These are phyloP conservation scores for Aphaenogaster ashmeadi DNA, from an alignment of 1,140 invertebrate genomes.

Conservation along the genomic window DNA sequence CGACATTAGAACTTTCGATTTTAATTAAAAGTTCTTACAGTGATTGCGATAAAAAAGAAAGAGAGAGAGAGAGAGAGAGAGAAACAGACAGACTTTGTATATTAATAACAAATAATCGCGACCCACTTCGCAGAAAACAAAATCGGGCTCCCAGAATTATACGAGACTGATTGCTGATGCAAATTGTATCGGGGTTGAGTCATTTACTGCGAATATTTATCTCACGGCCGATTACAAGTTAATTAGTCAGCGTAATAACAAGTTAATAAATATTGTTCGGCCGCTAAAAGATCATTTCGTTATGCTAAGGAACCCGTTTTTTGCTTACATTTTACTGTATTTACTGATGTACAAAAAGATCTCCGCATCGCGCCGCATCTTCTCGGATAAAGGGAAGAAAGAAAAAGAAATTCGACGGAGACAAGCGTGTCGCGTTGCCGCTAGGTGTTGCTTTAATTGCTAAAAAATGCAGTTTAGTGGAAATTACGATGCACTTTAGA, in stretches of 20 bases:
- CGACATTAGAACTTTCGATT: not conserved
- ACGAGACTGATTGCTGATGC: conserved; percentile 18
- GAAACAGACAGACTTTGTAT: not conserved
- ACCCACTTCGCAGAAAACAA: conserved; percentile 34
- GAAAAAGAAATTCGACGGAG: not conserved
- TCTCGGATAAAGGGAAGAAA: not conserved
- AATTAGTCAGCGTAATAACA: conserved; percentile 24
- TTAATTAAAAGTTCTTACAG: conserved; percentile 11
- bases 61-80: not conserved
- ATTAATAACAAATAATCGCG: conserved; percentile 5
- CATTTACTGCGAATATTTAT: conserved; percentile 31
- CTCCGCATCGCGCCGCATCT: not conserved
- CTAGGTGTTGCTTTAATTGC: conserved; percentile 5
- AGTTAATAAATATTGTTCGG: conserved; percentile 22
- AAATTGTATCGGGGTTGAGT: not conserved
- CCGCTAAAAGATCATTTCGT: not conserved
- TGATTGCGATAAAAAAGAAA: not conserved
- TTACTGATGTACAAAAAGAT: conserved; percentile 7
- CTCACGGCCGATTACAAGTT: conserved; percentile 1
- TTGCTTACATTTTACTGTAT: not conserved
- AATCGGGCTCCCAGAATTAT: not conserved
- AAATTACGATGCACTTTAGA: conserved; percentile 21
- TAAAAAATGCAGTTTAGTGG: conserved; percentile 18
- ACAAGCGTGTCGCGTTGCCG: not conserved
- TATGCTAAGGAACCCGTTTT: not conserved